Conservation (phyloP, 2,888 invertebrate genomes). For the Cantharis rufa region DNA sequence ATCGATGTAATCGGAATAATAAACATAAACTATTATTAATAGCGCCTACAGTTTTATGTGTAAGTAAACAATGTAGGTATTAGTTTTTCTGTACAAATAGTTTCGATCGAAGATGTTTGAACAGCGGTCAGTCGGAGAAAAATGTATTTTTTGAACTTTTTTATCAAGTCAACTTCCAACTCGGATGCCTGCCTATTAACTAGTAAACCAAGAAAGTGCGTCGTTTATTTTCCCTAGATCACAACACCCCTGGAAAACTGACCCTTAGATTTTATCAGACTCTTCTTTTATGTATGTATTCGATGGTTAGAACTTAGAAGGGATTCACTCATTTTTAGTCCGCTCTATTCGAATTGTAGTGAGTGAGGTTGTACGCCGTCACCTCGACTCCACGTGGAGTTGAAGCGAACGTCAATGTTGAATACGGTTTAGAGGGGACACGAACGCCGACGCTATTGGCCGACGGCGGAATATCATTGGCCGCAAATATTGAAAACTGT, state of each 20-base stretch:
- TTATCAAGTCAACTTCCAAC: conserved; percentile 49
- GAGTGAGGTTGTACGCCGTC: conserved; percentile 51
- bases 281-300: conserved; percentile 54
- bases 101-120: conserved; percentile 5
- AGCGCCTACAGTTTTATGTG: not conserved
- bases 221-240: conserved; percentile 54
- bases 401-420: conserved; percentile 42
- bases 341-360: conserved; percentile 56
- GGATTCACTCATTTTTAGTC: conserved; percentile 54
- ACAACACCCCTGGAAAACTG: conserved; percentile 50
- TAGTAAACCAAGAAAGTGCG: conserved; percentile 50
- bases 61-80: not conserved
- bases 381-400: conserved; percentile 57
- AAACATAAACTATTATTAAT: not conserved
- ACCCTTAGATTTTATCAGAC: conserved; percentile 56
- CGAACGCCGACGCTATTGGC: conserved; percentile 44
- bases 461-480: conserved; percentile 37
- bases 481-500: conserved; percentile 33
- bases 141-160: conserved; percentile 35
- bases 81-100: conserved; percentile 2
- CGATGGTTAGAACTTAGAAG: conserved; percentile 33
- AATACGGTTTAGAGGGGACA: conserved; percentile 42
- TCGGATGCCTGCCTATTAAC: conserved; percentile 48
- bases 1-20: not conserved
- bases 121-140: conserved; percentile 2